Evolutionary conservation across 2,113 vertebrate genomes (phyloP).

Genomic region (Cheirogaleus medius): DNA sequence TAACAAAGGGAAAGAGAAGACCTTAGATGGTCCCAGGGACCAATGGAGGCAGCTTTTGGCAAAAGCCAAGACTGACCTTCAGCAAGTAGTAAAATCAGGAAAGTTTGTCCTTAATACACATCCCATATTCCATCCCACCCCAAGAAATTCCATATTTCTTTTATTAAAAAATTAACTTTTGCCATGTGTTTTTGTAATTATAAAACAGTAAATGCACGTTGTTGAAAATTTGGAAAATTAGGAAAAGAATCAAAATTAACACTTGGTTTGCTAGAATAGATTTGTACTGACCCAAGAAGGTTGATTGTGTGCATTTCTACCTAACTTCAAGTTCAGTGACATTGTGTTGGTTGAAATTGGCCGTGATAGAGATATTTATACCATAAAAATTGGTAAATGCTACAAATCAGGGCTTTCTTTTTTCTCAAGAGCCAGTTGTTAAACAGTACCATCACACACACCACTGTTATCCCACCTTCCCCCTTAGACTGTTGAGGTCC

Average conservation of each 20-base stretch:
- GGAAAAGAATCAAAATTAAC: background rate
- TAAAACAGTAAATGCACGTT: background rate
- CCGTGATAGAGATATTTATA: background rate
- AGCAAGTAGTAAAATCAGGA: background rate
- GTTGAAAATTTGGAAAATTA: background rate
- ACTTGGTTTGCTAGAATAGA: background rate
- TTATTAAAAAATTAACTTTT: background rate
- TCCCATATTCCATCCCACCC: background rate
- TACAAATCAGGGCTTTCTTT: background rate
- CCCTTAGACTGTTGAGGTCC: background rate
- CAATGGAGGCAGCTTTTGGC: background rate
- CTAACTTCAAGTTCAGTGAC: background rate
- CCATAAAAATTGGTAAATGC: background rate
- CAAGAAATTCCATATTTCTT: background rate
- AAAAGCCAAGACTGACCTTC: background rate
- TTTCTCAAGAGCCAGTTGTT: background rate
- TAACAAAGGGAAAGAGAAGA: background rate
- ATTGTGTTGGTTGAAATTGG: background rate
- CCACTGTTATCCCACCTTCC: background rate
- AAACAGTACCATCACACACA: background rate
- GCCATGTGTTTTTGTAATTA: background rate
- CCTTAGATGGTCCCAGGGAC: background rate
- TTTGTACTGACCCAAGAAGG: background rate
- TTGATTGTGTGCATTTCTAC: background rate
- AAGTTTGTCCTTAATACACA: background rate